Evolutionary conservation across 2,113 vertebrate genomes (phyloP), one percentile per base, ranked within the genome.

Genomic region (Anguilla rostrata): DNA sequence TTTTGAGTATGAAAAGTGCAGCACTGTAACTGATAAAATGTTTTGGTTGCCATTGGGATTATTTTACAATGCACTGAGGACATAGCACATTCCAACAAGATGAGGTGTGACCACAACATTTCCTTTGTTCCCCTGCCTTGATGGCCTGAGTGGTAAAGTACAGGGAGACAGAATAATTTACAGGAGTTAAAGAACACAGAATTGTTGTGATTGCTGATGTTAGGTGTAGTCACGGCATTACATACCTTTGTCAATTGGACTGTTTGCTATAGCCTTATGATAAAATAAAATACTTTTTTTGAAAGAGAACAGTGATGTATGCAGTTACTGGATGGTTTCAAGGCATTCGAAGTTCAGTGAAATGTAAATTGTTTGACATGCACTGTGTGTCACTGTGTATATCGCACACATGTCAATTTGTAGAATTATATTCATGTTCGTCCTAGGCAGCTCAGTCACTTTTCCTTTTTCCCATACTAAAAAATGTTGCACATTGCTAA

Each of bases 51-150:
- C n/a, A 12, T 75, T 34, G 71, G 71, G 26, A 12, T 75, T 22
- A 34, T 26, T 29, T 34, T 2, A 26, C 60, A 66, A 29, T 75
- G 71, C n/a, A 34, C 71, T 34, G 11, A 26, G 26, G 71, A 75
- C n/a, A 75, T 29, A 75, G 11, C 71, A 66, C 71, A 75, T n/a
- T 12, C 71, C 26, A n/a, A 11, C 71, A 2, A 75, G 71, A 75
- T n/a, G n/a, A 75, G 71, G 71, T 75, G 71, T 75, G 71, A 75
- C 71, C 71, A 75, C 71, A 75, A 29, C 26, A 75, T 75, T 75
- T 34, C 11, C n/a, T 75, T 75, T 75, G n/a, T 34, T 34, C 71
- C 71, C 29, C n/a, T 3, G 71, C n/a, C 71, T 34, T 34, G 7
- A 34, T 12, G n/a, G n/a, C 26, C 26, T n/a, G 9, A 26, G 60